These are phyloP conservation scores for Mugil cephalus DNA, from an alignment of 2,113 vertebrate species.

Conservation along the genomic window DNA sequence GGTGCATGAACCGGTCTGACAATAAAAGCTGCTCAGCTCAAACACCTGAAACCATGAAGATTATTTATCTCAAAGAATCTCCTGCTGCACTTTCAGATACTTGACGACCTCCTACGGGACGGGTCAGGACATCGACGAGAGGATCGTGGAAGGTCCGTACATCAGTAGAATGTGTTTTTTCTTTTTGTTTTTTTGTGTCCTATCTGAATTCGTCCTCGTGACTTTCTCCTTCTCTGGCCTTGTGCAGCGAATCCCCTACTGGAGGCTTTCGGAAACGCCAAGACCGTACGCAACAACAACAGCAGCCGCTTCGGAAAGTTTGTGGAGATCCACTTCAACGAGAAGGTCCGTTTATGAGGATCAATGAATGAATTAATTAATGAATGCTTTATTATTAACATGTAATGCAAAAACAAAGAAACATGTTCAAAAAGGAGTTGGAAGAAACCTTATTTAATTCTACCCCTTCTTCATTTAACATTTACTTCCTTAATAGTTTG, in stretches of 20 bases:
- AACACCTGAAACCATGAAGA: no score
- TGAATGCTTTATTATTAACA: no score
- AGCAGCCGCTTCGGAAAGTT: slow-evolving; percentile 99
- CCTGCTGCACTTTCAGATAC: slow-evolving; percentile 88
- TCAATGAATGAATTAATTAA: no score
- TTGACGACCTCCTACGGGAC: slow-evolving; percentile 95
- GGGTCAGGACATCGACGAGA: slow-evolving; percentile 97
- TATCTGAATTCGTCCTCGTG: neutral
- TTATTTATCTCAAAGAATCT: no score
- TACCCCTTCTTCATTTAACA: no score
- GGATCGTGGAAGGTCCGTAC: slow-evolving; percentile 95
- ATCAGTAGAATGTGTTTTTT: neutral
- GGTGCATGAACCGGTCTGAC: no score
- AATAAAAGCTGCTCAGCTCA: no score
- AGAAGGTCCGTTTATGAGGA: slow-evolving; percentile 85
- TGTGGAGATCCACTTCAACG: slow-evolving; percentile 98
- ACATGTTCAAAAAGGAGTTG: no score
- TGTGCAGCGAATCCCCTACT: slow-evolving; percentile 93
- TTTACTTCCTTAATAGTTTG: no score
- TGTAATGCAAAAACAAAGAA: no score
- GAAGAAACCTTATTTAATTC: no score
- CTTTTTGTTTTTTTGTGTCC: neutral
- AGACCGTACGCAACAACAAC: slow-evolving; percentile 98
- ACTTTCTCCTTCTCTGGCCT: neutral
- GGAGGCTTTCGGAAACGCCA: slow-evolving; percentile 98